Percentiles rank a stretch among this genome's conserved stretches.
These are phyloP conservation scores for Sinopyrophorus schimmeli DNA, from an alignment of 2,888 invertebrate species.

Conservation along the genomic window DNA sequence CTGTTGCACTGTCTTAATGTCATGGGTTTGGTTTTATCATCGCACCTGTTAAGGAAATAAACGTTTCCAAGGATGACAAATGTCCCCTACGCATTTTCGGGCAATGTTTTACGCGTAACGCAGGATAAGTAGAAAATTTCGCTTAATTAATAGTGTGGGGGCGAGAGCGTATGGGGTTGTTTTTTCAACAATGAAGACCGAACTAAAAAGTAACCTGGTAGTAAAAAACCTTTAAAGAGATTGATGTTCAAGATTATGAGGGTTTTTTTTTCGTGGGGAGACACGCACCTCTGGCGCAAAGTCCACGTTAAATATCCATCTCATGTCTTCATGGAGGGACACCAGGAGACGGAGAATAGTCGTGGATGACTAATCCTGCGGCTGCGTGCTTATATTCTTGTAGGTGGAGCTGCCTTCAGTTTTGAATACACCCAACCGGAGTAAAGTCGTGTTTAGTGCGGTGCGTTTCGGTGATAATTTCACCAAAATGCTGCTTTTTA, in stretches of 20 bases:
- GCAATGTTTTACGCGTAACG: no score
- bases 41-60: no score
- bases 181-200: no score
- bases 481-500: conserved; percentile 64
- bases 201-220: conserved; percentile 20
- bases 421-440: conserved; percentile 50
- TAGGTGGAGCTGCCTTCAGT: conserved; percentile 54
- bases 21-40: no score
- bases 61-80: no score
- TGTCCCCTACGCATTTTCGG: no score
- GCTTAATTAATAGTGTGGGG: no score
- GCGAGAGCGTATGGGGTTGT: no score
- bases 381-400: conserved; percentile 45
- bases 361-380: conserved; percentile 42
- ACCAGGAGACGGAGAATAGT: conserved; percentile 30
- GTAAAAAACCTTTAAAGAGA: conserved; percentile 19
- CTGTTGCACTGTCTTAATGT: no score
- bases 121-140: no score
- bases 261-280: conserved; percentile 15
- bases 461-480: conserved; percentile 45
- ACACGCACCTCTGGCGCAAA: conserved; percentile 26
- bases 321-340: conserved; percentile 11
- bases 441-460: conserved; percentile 47
- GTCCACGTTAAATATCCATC: conserved; percentile 15
- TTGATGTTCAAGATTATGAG: conserved; percentile 17